A percentile compares a stretch with the other conserved stretches of the same genome.
phyloP scores from a whole-genome alignment of 1,140 invertebrate species.

The Temnothorax longispinosus region DNA sequence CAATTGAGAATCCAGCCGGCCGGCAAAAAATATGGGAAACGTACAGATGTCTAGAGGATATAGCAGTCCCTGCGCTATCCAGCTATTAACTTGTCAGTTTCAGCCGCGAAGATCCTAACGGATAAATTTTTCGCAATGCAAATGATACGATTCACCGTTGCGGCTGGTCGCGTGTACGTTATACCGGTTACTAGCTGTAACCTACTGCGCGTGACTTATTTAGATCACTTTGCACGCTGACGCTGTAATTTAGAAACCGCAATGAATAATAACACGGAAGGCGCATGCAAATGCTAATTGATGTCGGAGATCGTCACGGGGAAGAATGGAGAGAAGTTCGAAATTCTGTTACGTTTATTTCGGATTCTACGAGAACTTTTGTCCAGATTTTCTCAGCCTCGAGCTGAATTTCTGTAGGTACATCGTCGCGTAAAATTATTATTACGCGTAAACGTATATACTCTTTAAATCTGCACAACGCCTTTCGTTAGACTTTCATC shows the following conservation, averaged over 20 bases:
- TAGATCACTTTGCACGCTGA: constrained; percentile 58
- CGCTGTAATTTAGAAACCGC: constrained; percentile 58
- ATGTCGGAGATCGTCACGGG: constrained; percentile 12
- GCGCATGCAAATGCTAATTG: constrained; percentile 35
- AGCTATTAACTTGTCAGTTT: constrained; percentile 54
- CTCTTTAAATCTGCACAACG: neutral
- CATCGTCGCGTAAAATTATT: neutral
- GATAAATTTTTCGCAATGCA: constrained; percentile 58
- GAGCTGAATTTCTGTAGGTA: neutral
- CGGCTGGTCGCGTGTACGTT: constrained; percentile 46
- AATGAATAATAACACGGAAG: constrained; percentile 49
- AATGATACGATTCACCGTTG: constrained; percentile 57
- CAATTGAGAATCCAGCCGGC: constrained; percentile 1
- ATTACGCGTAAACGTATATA: neutral
- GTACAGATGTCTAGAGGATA: constrained; percentile 43
- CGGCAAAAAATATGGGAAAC: constrained; percentile 48
- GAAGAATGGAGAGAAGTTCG: neutral
- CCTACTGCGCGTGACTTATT: constrained; percentile 60
- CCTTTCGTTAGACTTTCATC: neutral
- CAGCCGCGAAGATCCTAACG: constrained; percentile 33
- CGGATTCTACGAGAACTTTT: neutral
- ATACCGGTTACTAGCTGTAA: constrained; percentile 50
- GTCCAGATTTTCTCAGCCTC: neutral
- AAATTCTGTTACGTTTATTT: constrained; percentile 9
- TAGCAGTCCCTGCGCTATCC: constrained; percentile 40